These are phyloP conservation scores for Hydrophis major DNA, from an alignment of 2,797 vertebrate genomes.

Conservation along the genomic window DNA sequence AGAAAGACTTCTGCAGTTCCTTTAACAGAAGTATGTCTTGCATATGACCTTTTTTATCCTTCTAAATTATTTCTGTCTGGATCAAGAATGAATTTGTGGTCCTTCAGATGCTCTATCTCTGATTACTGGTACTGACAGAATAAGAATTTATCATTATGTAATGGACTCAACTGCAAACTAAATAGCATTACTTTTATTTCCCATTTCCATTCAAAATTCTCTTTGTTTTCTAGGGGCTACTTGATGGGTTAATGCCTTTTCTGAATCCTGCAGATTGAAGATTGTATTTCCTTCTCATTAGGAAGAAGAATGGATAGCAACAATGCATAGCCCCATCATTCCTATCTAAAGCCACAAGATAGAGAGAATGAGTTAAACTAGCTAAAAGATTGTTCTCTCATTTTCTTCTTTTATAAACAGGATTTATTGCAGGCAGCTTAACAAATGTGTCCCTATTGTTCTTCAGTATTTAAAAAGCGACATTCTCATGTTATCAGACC, in stretches of 20 bases:
- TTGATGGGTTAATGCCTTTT: constrained; percentile 85
- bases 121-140: not conserved
- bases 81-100: not conserved
- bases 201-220: not conserved
- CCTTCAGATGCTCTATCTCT: not conserved
- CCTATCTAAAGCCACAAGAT: constrained; percentile 11
- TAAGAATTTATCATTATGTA: not conserved
- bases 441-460: constrained; percentile 29
- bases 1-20: not conserved
- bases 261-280: constrained; percentile 16
- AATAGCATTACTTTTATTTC: not conserved
- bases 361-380: constrained; percentile 18
- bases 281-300: constrained; percentile 55
- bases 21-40: not conserved
- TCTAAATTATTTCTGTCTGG: not conserved
- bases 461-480: constrained; percentile 25
- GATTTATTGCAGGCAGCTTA: constrained; percentile 25
- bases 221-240: constrained; percentile 83
- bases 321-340: not conserved
- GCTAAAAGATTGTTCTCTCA: constrained; percentile 19
- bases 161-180: not conserved
- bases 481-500: not conserved
- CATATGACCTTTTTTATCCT: not conserved
- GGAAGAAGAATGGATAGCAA: constrained; percentile 41
- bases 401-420: constrained; percentile 37